Base-by-base conservation (phyloP, 2,113 vertebrate species). In the Aegotheles bennettii region DNA sequence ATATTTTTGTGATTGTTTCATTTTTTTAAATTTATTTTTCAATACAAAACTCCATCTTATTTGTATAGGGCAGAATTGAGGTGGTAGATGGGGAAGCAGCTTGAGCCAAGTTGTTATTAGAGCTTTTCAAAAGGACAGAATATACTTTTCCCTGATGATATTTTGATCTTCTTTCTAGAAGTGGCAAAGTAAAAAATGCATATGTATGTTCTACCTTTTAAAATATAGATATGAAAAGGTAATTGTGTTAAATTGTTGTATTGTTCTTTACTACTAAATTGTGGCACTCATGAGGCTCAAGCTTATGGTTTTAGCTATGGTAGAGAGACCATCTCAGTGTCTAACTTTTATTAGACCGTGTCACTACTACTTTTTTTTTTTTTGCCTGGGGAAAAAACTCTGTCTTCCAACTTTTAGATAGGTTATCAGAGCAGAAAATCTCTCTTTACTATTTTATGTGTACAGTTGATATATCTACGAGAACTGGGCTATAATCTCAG, bases 91-190 rank as follows among this genome's bases (percentile, higher is more conserved):
- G 21, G 12, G 23, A 70, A 51, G 10, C 16, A 64, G 9, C 17
- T 31, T 40, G 12, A 64, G 26, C 26, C 8, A 63, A 36, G 11
- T 5, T 69, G 18, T 40, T 48, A 8, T 5, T 68, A 9, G 35
- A 83, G 16, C 2, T 77, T 78, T 89, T 47, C 1, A 1, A 13
- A 16, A 38, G 35, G 29, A 20, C 25, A n/a, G 33, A 75, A 28
- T 24, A 6, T 47, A 8, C 4, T 48, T 83, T 83, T 38, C 13
- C 29, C 11, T 65, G 9, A 29, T 10, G 54, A 1, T 48, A 17
- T 53, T 61, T 48, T 0, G 0, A 9, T 70, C 3, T 2, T 43
- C 6, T 53, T 91, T 57, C 38, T 43, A 35, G 16, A 53, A 85
- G 40, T 29, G 17, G 57, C 36, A 78, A 70, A 65, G 7, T 6